These are phyloP conservation scores for Heteropelma amictum DNA, from an alignment of 2,888 invertebrate species.

Conservation along the genomic window DNA sequence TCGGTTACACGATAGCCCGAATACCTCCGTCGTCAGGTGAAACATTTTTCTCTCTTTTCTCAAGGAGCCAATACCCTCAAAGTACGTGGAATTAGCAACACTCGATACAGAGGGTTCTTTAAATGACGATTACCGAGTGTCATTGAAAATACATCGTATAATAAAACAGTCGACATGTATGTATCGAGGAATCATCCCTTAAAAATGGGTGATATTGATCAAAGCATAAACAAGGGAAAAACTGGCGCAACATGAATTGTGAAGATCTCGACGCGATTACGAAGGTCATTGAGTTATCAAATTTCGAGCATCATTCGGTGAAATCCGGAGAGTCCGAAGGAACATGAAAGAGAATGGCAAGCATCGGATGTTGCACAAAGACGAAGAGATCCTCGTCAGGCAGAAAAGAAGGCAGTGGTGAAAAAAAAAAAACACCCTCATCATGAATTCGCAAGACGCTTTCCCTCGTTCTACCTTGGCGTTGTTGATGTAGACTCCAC, in stretches of 20 bases:
- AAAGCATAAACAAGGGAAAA: no score
- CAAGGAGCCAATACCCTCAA: background rate
- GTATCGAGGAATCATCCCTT: no score
- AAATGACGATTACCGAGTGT: no score
- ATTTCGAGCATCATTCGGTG: background rate
- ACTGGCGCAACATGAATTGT: no score
- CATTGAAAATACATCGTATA: no score
- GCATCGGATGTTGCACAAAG: background rate
- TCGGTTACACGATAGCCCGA: background rate
- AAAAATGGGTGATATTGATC: no score
- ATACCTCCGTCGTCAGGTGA: background rate
- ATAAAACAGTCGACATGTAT: no score
- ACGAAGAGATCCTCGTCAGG: slow-evolving; percentile 3
- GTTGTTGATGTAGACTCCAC: slow-evolving; percentile 22
- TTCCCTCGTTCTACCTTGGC: slow-evolving; percentile 20
- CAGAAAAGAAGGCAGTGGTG: slow-evolving; percentile 30
- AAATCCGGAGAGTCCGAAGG: background rate
- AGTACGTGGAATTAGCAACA: background rate
- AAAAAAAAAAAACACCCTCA: slow-evolving; percentile 69
- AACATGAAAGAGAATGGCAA: background rate
- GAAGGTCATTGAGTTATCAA: background rate
- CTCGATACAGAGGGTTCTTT: no score
- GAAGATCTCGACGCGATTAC: background rate
- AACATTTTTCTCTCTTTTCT: background rate
- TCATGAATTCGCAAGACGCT: slow-evolving; percentile 63